A percentile compares a stretch with the other conserved stretches of the same genome.
Evolutionary conservation across 2,797 vertebrate species (phyloP).

Genomic region (Simalia tracyae): DNA sequence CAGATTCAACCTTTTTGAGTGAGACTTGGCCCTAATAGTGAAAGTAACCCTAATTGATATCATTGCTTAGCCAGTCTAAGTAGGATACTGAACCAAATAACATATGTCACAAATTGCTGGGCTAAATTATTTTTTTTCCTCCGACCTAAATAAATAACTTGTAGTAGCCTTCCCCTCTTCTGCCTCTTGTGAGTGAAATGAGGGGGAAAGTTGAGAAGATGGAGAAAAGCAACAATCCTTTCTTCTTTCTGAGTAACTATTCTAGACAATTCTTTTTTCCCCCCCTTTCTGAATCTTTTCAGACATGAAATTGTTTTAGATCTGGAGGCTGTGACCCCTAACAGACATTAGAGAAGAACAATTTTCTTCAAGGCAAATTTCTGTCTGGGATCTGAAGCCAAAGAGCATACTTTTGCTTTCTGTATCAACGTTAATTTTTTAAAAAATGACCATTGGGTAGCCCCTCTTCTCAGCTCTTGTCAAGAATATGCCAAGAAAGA

Average conservation of each 20-base stretch:
- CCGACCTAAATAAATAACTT: constrained; percentile 15
- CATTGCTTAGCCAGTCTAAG: constrained; percentile 61
- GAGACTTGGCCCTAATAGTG: constrained; percentile 13
- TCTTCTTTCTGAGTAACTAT: not conserved
- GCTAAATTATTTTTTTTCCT: constrained; percentile 34
- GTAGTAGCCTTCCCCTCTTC: constrained; percentile 9
- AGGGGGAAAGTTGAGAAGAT: not conserved
- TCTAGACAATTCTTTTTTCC: not conserved
- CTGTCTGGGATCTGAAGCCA: not conserved
- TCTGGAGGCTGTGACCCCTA: constrained; percentile 14
- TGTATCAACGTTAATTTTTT: not conserved
- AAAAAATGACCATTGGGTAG: constrained; percentile 5
- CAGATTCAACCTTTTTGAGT: constrained; percentile 34
- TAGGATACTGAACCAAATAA: constrained; percentile 56
- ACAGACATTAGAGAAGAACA: constrained; percentile 11
- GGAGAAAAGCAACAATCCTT: constrained; percentile 5
- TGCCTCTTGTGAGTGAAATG: not conserved
- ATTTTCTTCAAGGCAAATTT: constrained; percentile 21
- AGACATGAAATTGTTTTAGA: constrained; percentile 39
- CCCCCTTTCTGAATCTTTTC: constrained; percentile 32
- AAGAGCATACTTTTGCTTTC: not conserved
- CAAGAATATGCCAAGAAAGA: not conserved
- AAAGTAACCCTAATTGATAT: constrained; percentile 45
- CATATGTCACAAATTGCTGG: constrained; percentile 44
- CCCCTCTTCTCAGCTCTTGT: not conserved